A percentile compares a stretch with the other conserved stretches of the same genome.
These are phyloP conservation scores for Macropus fuliginosus DNA, from an alignment of 2,797 vertebrate species.

Conservation along the genomic window DNA sequence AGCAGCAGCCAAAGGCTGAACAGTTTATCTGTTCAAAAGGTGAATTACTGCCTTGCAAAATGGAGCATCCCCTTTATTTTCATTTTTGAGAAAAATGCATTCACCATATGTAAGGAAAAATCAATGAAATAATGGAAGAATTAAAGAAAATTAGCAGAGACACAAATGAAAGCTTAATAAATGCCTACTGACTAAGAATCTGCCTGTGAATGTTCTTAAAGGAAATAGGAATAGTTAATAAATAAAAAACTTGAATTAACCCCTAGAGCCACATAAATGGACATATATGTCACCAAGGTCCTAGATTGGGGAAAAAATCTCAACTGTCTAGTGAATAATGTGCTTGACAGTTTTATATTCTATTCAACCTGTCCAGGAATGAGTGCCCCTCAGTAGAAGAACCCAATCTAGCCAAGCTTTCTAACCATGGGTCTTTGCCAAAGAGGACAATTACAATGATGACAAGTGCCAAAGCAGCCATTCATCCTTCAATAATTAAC, in stretches of 20 bases:
- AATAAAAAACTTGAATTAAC: constrained; percentile 4
- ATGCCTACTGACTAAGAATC: not conserved
- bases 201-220: not conserved
- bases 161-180: constrained; percentile 4
- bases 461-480: constrained; percentile 24
- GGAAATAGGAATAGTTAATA: not conserved
- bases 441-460: constrained; percentile 28
- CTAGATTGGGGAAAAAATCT: constrained; percentile 1
- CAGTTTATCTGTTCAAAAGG: constrained; percentile 35
- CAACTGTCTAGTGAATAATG: not conserved
- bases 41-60: constrained; percentile 40
- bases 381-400: constrained; percentile 38
- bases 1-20: constrained; percentile 22
- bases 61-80: constrained; percentile 5
- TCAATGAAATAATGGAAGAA: constrained; percentile 29
- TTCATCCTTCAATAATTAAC: constrained; percentile 19
- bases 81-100: constrained; percentile 5
- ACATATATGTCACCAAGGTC: not conserved
- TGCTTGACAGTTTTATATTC: constrained; percentile 4
- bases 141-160: constrained; percentile 2
- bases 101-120: constrained; percentile 30
- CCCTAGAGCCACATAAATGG: constrained; percentile 4
- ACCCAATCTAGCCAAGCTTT: constrained; percentile 32
- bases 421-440: constrained; percentile 39
- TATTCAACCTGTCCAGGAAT: constrained; percentile 8